Conservation (phyloP, 1,140 invertebrate genomes). For the Aphis gossypii region DNA sequence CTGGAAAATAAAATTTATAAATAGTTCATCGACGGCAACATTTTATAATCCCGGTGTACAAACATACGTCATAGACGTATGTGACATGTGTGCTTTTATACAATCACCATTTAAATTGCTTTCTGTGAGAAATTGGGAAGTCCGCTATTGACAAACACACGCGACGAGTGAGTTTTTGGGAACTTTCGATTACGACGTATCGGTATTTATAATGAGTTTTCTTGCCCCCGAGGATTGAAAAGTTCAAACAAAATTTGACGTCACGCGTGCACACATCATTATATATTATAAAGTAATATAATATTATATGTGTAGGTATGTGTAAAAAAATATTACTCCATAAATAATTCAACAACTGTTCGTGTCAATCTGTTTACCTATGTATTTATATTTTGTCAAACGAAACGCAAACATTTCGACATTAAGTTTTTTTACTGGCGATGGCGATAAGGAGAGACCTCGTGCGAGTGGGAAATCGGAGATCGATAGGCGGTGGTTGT, state of each 20-base stretch:
- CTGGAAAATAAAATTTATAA: neutral
- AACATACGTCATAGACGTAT: neutral
- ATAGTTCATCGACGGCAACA: neutral
- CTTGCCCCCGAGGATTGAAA: neutral
- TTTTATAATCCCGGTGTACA: neutral
- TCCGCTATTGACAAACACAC: neutral
- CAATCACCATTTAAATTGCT: neutral
- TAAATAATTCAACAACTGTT: conserved; percentile 7
- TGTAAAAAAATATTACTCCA: neutral
- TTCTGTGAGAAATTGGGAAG: neutral
- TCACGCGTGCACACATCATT: neutral
- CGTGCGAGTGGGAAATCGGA: neutral
- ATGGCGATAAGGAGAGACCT: no score
- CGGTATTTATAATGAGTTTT: neutral
- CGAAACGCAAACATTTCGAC: neutral
- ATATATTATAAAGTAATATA: neutral
- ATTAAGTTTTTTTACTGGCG: neutral
- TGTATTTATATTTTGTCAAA: neutral
- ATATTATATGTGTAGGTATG: neutral
- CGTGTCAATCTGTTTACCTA: neutral
- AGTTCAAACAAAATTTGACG: neutral
- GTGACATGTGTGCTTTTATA: neutral
- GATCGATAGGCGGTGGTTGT: neutral
- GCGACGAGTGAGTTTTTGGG: neutral
- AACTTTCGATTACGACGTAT: neutral